These are phyloP conservation scores for Dreissena rostriformis DNA, from an alignment of 1,140 invertebrate species.

Conservation along the genomic window DNA sequence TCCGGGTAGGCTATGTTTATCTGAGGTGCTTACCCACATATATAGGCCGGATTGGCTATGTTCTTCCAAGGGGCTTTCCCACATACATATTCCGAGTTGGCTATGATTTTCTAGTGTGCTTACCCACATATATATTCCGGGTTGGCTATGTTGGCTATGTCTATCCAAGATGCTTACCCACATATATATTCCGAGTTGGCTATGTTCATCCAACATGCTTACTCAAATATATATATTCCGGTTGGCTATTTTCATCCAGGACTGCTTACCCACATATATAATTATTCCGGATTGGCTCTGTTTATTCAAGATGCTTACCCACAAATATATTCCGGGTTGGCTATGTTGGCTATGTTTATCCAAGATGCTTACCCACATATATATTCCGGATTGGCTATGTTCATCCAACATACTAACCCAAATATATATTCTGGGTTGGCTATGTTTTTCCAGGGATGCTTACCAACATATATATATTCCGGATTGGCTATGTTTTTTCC, in stretches of 20 bases:
- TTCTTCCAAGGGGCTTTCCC: not conserved
- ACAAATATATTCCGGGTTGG: not conserved
- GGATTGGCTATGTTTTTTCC: no score
- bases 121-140: constrained; percentile 36
- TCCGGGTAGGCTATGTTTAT: no score
- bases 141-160: constrained; percentile 37
- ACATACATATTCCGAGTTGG: not conserved
- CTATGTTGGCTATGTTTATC: no score
- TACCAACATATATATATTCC: no score
- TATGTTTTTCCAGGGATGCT: constrained; percentile 5
- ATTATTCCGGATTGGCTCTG: not conserved
- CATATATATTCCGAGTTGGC: no score
- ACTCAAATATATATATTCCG: no score
- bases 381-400: not conserved
- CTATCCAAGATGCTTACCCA: not conserved
- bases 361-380: not conserved
- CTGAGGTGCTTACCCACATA: no score
- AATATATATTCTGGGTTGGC: constrained; percentile 30
- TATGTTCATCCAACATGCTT: no score
- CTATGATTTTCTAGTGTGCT: not conserved
- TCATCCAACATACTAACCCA: not conserved
- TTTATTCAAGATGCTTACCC: not conserved
- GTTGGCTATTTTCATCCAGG: not conserved
- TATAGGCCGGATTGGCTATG: no score
- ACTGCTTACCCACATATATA: not conserved